Evolutionary conservation across 2,113 vertebrate species (phyloP).

Genomic region (Rhinopomastus cyanomelas): DNA sequence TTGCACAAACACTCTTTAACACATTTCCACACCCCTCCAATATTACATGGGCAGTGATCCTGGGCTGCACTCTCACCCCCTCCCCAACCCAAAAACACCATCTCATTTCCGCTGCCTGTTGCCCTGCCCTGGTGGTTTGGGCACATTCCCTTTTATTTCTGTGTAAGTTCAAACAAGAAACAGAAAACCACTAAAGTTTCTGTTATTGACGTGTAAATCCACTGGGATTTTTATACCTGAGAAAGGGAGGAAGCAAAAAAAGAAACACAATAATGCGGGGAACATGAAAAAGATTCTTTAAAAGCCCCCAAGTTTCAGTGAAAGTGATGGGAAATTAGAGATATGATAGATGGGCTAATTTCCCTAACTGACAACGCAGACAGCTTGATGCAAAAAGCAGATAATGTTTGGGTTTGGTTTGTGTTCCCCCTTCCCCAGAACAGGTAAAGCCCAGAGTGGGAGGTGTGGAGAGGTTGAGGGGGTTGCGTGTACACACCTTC

Average conservation of each 20-base stretch:
- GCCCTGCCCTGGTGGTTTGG: rapidly evolving
- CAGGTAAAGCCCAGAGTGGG: not conserved
- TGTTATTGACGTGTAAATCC: not conserved
- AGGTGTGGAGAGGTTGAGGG: no score
- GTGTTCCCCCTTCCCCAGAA: not conserved
- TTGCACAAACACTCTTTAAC: not conserved
- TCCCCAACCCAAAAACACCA: not conserved
- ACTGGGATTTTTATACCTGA: not conserved
- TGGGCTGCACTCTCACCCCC: rapidly evolving
- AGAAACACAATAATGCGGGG: not conserved
- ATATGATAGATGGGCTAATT: constrained; percentile 43
- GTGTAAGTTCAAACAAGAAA: not conserved
- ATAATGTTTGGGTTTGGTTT: constrained; percentile 14
- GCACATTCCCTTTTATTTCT: not conserved
- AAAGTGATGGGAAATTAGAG: constrained; percentile 35
- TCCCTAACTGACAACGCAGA: constrained; percentile 42
- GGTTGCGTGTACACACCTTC: not conserved
- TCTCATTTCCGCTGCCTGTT: rapidly evolving
- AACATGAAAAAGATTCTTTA: constrained; percentile 25
- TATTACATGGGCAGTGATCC: rapidly evolving
- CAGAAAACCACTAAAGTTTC: not conserved
- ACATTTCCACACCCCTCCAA: not conserved
- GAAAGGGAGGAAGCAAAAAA: not conserved
- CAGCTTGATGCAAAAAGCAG: not conserved
- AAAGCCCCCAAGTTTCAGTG: constrained; percentile 9